Evolutionary conservation across 2,888 invertebrate genomes (phyloP).

Genomic region (Drosophila flavopinicola): DNA sequence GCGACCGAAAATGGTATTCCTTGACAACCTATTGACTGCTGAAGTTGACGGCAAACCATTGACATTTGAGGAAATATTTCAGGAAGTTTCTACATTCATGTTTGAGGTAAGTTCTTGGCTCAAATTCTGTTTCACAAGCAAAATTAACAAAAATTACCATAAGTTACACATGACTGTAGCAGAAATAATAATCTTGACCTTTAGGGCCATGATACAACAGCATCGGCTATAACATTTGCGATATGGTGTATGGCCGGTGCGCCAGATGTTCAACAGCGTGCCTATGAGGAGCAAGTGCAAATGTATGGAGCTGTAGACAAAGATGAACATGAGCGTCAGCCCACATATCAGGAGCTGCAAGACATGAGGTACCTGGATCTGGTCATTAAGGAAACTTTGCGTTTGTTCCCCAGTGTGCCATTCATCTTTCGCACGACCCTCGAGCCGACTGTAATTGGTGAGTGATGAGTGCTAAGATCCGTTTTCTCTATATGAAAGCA

Average conservation of each 20-base stretch:
- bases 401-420: slow-evolving; percentile 80
- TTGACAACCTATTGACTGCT: slow-evolving; percentile 74
- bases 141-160: too few species aligned
- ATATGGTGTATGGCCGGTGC: slow-evolving; percentile 85
- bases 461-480: slow-evolving; percentile 23
- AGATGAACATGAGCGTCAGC: slow-evolving; percentile 70
- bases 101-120: slow-evolving; percentile 68
- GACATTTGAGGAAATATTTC: slow-evolving; percentile 70
- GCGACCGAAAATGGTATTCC: slow-evolving; percentile 73
- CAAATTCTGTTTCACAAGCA: too few species aligned
- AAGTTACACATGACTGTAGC: too few species aligned
- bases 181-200: background rate
- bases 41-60: slow-evolving; percentile 68
- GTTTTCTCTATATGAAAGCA: background rate
- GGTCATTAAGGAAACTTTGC: slow-evolving; percentile 75
- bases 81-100: slow-evolving; percentile 80
- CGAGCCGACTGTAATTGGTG: slow-evolving; percentile 65
- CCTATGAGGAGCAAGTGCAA: slow-evolving; percentile 84
- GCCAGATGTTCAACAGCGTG: slow-evolving; percentile 85
- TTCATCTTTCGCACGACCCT: slow-evolving; percentile 66
- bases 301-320: slow-evolving; percentile 80
- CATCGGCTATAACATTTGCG: slow-evolving; percentile 86
- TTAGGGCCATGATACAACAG: slow-evolving; percentile 87
- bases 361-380: slow-evolving; percentile 78
- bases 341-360: slow-evolving; percentile 66